Base-by-base conservation (phyloP, 2,797 vertebrate genomes). In the Onychomys arenicola region DNA sequence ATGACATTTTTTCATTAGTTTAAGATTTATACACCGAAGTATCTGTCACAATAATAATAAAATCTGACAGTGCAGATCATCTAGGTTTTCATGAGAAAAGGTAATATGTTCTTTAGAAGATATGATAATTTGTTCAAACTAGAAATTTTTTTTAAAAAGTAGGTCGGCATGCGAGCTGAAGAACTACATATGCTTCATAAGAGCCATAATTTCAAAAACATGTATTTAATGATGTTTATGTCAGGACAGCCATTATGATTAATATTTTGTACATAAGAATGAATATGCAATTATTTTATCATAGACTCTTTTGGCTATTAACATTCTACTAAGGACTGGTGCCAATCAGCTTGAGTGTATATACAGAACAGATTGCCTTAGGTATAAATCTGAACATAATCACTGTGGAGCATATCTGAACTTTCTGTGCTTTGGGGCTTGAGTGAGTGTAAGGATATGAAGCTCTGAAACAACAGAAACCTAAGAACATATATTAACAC, bases 31-130 rank as follows among this genome's bases (percentile, higher is more conserved):
- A 97, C 97, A 97, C 97, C 97, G 88, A 97, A 87, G 59, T 97
- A 98, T 98, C 97, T 98, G 98, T 98, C 98, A 98, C 97, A 98
- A 98, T 98, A 98, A 98, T 98, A 99, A 99, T 98, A 98, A 98
- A 98, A 98, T 95, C 97, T 98, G 98, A 98, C 98, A 98, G 97
- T 98, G 96, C 94, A 98, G 98, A 98, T 98, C 98, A 98, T 98
- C 96, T 93, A 93, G 97, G 96, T 97, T 98, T 98, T 97, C 61
- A 1, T 63, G n/a, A 91, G 96, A 90, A 98, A 95, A 98, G 94
- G 92, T 98, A 98, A 98, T 97, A 59, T 97, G 97, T 96, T 98
- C 97, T 97, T 98, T 97, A 96, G 95, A 98, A 98, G 96, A 97
- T 98, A 98, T 98, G 97, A 98, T 97, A 98, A 98, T 98, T 98